These are phyloP conservation scores for Latrodectus geometricus DNA, from an alignment of 1,140 invertebrate genomes.

Conservation along the genomic window DNA sequence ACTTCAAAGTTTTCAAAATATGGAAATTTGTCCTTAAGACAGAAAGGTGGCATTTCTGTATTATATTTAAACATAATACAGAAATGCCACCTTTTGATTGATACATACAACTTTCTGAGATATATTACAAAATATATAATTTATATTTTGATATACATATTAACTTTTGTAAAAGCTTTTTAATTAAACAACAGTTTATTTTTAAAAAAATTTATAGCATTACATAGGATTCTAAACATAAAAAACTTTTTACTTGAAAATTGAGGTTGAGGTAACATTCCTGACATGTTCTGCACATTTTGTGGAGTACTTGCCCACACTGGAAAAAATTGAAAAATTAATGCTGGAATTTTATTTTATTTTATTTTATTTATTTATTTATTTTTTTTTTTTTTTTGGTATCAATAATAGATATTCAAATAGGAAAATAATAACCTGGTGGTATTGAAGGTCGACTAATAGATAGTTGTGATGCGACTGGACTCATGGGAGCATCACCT, in stretches of 20 bases:
- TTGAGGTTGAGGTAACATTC: conserved; percentile 31
- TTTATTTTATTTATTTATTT: no score
- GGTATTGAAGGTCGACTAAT: conserved; percentile 12
- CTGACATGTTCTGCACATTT: conserved; percentile 21
- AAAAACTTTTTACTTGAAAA: conserved; percentile 47
- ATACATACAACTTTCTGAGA: no score
- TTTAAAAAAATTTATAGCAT: not conserved
- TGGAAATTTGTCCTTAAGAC: no score
- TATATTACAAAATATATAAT: not conserved
- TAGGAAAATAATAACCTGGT: conserved; percentile 14
- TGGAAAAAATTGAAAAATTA: not conserved
- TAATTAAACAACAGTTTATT: not conserved
- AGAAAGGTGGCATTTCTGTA: no score
- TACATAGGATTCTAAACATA: not conserved
- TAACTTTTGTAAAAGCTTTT: not conserved
- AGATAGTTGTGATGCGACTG: conserved; percentile 14
- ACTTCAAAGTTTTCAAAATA: no score
- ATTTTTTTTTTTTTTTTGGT: no score
- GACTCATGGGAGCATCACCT: conserved; percentile 28
- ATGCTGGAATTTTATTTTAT: no score
- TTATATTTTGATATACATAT: no score
- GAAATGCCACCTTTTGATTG: no score
- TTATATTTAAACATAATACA: no score
- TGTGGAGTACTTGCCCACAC: conserved; percentile 55
- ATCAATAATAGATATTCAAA: not conserved